Percentiles rank a stretch among this genome's conserved stretches.
Conservation (phyloP, 2,888 invertebrate genomes). For the Vesta saturnalis region DNA sequence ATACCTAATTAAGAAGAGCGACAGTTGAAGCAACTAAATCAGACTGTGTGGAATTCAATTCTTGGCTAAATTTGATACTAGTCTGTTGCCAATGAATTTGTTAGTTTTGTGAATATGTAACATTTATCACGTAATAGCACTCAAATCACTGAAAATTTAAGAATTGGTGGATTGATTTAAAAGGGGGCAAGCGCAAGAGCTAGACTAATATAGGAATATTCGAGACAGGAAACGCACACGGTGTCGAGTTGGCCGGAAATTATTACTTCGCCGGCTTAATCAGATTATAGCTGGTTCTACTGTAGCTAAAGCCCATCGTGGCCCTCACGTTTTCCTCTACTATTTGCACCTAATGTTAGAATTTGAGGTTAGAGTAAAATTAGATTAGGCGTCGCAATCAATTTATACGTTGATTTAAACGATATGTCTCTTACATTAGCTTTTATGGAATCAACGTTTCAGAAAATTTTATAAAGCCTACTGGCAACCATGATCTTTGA, state of each 20-base stretch:
- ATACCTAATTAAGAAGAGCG: slow-evolving; percentile 45
- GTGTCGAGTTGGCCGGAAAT: slow-evolving; percentile 57
- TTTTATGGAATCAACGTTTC: slow-evolving; percentile 6
- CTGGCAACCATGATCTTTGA: not conserved
- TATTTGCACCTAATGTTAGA: slow-evolving; percentile 47
- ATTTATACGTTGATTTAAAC: slow-evolving; percentile 14
- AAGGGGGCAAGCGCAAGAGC: slow-evolving; percentile 26
- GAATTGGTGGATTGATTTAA: slow-evolving; percentile 30
- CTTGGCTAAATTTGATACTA: slow-evolving; percentile 19
- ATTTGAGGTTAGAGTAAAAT: slow-evolving; percentile 44
- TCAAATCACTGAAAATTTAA: slow-evolving; percentile 13
- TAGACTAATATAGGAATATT: slow-evolving; percentile 42
- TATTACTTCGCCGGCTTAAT: slow-evolving; percentile 59
- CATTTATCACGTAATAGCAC: not conserved
- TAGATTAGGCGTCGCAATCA: slow-evolving; percentile 43
- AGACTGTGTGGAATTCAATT: slow-evolving; percentile 43
- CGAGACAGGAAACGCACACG: slow-evolving; percentile 46
- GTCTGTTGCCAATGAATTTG: not conserved
- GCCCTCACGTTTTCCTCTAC: slow-evolving; percentile 43
- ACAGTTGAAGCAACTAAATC: slow-evolving; percentile 39
- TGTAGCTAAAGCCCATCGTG: slow-evolving; percentile 43
- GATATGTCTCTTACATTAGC: not conserved
- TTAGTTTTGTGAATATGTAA: not conserved
- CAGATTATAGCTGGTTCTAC: slow-evolving; percentile 57
- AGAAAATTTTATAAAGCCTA: not conserved